These are phyloP conservation scores for Centroberyx gerrardi DNA, from an alignment of 2,797 vertebrate genomes.

Conservation along the genomic window DNA sequence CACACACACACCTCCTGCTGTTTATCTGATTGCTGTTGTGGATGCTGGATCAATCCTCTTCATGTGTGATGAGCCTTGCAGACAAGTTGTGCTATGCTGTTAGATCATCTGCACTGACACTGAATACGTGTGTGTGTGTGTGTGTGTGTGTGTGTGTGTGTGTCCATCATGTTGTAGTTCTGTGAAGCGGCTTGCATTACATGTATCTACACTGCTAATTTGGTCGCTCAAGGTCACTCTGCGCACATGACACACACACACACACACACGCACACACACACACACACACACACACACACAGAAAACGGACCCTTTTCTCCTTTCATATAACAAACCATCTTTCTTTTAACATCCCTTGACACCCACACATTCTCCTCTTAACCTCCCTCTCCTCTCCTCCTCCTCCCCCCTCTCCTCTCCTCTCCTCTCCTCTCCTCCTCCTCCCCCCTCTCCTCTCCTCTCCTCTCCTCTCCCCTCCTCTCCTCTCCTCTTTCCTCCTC, in stretches of 20 bases:
- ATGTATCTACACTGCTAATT: slow-evolving; percentile 30
- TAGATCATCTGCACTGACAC: slow-evolving; percentile 27
- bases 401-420: slow-evolving; percentile 2
- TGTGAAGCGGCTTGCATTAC: slow-evolving; percentile 32
- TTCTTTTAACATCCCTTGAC: slow-evolving; percentile 51
- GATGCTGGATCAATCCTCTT: slow-evolving; percentile 50
- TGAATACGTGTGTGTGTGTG: slow-evolving; percentile 15
- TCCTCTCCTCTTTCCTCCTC: background rate
- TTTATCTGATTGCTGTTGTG: slow-evolving; percentile 51
- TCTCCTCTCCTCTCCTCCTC: slow-evolving; percentile 15
- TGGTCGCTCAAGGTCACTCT: slow-evolving; percentile 50
- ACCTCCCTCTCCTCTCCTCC: slow-evolving; percentile 18
- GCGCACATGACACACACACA: slow-evolving; percentile 9
- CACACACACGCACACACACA: slow-evolving; percentile 22
- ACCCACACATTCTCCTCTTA: slow-evolving; percentile 23
- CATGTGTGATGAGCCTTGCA: slow-evolving; percentile 51
- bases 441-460: slow-evolving; percentile 24
- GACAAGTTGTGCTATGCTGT: slow-evolving; percentile 40
- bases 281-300: slow-evolving; percentile 20
- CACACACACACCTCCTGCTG: slow-evolving; percentile 28
- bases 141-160: slow-evolving; percentile 8
- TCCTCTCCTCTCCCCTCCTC: slow-evolving; percentile 13
- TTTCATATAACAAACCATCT: background rate
- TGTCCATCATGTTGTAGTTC: background rate
- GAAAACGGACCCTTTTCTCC: slow-evolving; percentile 3